Evolutionary conservation across 2,888 invertebrate species (phyloP).

Genomic region (Sericinus montela): DNA sequence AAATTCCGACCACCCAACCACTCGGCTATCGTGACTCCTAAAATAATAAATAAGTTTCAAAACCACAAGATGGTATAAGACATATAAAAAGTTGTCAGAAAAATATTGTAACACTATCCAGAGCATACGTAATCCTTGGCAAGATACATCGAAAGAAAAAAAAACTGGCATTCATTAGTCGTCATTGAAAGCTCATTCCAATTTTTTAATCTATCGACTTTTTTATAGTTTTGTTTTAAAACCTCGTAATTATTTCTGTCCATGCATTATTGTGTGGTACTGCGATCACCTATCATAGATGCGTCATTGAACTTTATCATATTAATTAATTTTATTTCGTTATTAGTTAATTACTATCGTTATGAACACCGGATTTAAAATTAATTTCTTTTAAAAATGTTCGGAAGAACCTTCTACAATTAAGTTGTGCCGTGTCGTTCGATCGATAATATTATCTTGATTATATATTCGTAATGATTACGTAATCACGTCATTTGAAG

Average conservation of each 20-base stretch:
- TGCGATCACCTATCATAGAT: conserved; percentile 4
- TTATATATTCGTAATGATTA: no score
- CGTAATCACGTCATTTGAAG: no score
- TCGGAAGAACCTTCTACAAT: no score
- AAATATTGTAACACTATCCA: conserved; percentile 15
- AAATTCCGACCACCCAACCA: no score
- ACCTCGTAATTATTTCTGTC: conserved; percentile 56
- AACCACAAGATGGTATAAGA: no score
- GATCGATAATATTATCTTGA: no score
- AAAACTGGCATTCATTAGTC: conserved; percentile 63
- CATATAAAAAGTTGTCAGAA: neutral
- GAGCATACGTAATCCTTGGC: conserved; percentile 14
- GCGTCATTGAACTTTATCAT: conserved; percentile 9
- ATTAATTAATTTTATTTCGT: conserved; percentile 15
- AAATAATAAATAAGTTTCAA: no score
- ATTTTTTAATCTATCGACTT: conserved; percentile 41
- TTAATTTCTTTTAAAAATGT: no score
- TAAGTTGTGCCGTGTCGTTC: no score
- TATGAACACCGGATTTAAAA: no score
- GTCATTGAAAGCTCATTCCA: conserved; percentile 65
- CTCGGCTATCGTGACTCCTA: no score
- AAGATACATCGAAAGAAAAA: conserved; percentile 34
- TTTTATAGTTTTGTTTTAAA: conserved; percentile 35
- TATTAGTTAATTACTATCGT: conserved; percentile 6
- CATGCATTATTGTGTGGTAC: conserved; percentile 16